Evolutionary conservation across 1,140 invertebrate genomes (phyloP).

Genomic region (Akabosia matsudoensis): DNA sequence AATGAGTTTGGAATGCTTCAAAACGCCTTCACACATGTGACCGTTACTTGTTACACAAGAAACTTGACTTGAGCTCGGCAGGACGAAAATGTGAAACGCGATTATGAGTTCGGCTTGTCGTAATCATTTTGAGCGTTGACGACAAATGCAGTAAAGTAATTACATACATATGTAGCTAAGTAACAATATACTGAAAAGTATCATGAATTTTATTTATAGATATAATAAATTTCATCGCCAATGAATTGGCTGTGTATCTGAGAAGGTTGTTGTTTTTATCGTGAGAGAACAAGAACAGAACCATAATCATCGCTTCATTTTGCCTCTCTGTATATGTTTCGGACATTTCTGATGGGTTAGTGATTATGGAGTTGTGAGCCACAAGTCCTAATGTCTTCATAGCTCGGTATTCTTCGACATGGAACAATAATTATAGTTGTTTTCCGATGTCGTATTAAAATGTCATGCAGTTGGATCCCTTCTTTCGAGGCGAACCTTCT

Average conservation of each 20-base stretch:
- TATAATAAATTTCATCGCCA: background rate
- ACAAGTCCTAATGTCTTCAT: too few relatives aligned
- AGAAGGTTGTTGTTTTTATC: background rate
- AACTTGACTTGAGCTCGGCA: too few relatives aligned
- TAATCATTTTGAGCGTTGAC: background rate
- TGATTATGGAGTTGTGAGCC: background rate
- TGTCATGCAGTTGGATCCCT: too few relatives aligned
- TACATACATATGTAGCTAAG: background rate
- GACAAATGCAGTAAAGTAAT: constrained; percentile 8
- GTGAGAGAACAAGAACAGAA: background rate
- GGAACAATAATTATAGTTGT: too few relatives aligned
- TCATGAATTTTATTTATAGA: background rate
- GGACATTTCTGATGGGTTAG: background rate
- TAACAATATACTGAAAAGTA: background rate
- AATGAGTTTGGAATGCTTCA: too few relatives aligned
- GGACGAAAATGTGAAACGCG: background rate
- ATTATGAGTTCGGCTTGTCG: too few relatives aligned
- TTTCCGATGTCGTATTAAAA: too few relatives aligned
- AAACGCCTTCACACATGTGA: too few relatives aligned
- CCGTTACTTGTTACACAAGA: too few relatives aligned
- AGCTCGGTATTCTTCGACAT: too few relatives aligned
- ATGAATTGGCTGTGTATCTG: background rate
- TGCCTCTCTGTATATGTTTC: background rate
- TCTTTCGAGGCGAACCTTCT: too few relatives aligned
- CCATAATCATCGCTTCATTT: background rate